phyloP scores from a whole-genome alignment of 2,797 vertebrate species.

The Loris lydekkerianus region DNA sequence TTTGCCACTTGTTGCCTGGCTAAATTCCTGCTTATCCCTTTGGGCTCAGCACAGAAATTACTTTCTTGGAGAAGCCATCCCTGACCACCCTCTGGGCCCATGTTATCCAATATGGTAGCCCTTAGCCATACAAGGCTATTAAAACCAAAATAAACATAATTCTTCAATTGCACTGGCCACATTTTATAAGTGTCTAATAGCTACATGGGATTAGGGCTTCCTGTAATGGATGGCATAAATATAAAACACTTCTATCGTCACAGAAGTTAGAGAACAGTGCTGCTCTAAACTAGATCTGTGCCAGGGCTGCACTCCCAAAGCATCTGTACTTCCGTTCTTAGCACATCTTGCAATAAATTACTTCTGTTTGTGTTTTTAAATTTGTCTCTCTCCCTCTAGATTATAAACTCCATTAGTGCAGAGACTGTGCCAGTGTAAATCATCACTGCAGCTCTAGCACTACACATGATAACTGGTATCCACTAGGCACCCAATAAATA shows the following conservation, averaged over 20 bases:
- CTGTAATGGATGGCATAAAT: background rate
- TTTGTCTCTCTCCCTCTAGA: background rate
- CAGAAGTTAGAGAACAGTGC: background rate
- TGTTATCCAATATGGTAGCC: background rate
- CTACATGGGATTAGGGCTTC: rapidly evolving
- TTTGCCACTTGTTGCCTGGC: background rate
- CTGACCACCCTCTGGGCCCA: background rate
- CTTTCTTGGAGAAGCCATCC: constrained; percentile 5
- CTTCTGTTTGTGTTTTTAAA: background rate
- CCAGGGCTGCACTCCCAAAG: background rate
- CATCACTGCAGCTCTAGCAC: background rate
- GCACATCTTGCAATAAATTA: background rate
- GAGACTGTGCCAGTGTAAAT: background rate
- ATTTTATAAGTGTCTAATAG: background rate
- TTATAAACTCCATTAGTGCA: background rate
- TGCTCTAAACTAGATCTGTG: background rate
- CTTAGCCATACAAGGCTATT: background rate
- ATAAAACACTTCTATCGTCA: background rate
- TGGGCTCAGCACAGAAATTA: background rate
- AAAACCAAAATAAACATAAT: background rate
- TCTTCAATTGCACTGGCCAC: background rate
- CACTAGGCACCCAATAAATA: background rate
- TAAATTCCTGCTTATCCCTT: background rate
- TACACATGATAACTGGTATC: background rate
- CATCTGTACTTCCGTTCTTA: background rate